Evolutionary conservation across 2,888 invertebrate genomes (phyloP).

Genomic region (Scotopteryx bipunctaria): DNA sequence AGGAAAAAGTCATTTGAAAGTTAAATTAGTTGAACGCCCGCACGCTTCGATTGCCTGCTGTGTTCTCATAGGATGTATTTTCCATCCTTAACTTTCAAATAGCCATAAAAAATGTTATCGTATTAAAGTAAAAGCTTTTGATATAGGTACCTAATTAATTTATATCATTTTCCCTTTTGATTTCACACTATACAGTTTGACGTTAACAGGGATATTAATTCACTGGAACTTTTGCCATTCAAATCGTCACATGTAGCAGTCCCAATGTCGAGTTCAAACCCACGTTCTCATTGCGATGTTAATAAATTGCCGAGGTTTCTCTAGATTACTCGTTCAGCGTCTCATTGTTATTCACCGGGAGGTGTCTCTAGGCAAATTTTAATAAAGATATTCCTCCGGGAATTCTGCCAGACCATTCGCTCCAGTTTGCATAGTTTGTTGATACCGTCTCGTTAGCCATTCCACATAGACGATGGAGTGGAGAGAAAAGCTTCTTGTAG

Average conservation of each 20-base stretch:
- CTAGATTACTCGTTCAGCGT: conserved; percentile 25
- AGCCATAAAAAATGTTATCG: too few species aligned
- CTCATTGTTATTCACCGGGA: conserved; percentile 31
- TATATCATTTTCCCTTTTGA: too few species aligned
- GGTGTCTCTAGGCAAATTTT: conserved; percentile 36
- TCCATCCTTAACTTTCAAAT: conserved; percentile 20
- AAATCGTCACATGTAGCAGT: conserved; percentile 14
- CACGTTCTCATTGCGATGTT: conserved; percentile 22
- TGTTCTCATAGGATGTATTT: conserved; percentile 34
- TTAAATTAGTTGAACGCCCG: conserved; percentile 69
- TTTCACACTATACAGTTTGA: background rate
- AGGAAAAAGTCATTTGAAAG: conserved; percentile 67
- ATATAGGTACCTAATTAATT: too few species aligned
- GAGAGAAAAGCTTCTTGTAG: conserved; percentile 9
- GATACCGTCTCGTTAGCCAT: conserved; percentile 35
- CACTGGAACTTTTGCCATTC: conserved; percentile 6
- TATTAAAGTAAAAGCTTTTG: background rate
- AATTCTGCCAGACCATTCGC: conserved; percentile 31
- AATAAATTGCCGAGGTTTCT: conserved; percentile 31
- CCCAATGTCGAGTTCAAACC: conserved; percentile 15
- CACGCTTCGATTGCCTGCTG: conserved; percentile 51
- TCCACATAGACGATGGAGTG: conserved; percentile 19
- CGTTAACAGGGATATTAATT: background rate
- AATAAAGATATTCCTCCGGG: conserved; percentile 38
- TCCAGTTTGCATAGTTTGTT: conserved; percentile 36